These are phyloP conservation scores for Chelonus formosanus DNA, from an alignment of 2,888 invertebrate species.

Conservation along the genomic window DNA sequence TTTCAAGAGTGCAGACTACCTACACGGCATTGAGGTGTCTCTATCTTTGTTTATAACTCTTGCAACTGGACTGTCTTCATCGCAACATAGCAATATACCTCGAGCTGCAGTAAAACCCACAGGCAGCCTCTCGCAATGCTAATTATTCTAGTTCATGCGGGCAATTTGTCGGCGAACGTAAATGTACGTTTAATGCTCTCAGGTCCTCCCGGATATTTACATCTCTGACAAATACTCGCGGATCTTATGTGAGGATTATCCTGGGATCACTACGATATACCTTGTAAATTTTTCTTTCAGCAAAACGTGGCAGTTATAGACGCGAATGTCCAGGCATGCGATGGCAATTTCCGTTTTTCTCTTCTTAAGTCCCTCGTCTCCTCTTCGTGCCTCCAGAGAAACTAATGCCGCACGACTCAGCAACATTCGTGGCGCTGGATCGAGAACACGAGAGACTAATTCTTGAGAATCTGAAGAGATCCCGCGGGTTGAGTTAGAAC, in stretches of 20 bases:
- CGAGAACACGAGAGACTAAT: slow-evolving; percentile 9
- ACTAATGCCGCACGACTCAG: slow-evolving; percentile 15
- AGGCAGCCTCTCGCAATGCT: slow-evolving; percentile 52
- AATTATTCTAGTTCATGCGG: slow-evolving; percentile 62
- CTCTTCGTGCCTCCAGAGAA: slow-evolving; percentile 12
- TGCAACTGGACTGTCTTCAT: neutral
- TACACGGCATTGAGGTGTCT: too few relatives aligned
- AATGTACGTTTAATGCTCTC: slow-evolving; percentile 57
- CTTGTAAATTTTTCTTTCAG: neutral
- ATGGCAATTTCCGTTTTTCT: slow-evolving; percentile 9
- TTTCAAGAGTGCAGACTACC: too few relatives aligned
- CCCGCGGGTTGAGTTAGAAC: too few relatives aligned
- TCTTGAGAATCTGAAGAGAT: slow-evolving; percentile 9
- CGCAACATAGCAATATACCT: neutral
- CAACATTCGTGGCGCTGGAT: slow-evolving; percentile 16
- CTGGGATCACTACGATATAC: neutral
- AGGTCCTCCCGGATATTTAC: slow-evolving; percentile 57
- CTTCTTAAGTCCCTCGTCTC: neutral
- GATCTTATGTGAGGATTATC: slow-evolving; percentile 1
- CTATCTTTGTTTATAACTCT: too few relatives aligned
- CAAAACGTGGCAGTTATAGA: neutral
- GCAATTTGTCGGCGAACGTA: slow-evolving; percentile 58
- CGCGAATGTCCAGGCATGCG: slow-evolving; percentile 15
- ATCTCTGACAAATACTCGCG: slow-evolving; percentile 53
- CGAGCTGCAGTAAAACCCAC: slow-evolving; percentile 27